Evolutionary conservation across 2,797 vertebrate species (phyloP).

Genomic region (Leptatherina wallacei): DNA sequence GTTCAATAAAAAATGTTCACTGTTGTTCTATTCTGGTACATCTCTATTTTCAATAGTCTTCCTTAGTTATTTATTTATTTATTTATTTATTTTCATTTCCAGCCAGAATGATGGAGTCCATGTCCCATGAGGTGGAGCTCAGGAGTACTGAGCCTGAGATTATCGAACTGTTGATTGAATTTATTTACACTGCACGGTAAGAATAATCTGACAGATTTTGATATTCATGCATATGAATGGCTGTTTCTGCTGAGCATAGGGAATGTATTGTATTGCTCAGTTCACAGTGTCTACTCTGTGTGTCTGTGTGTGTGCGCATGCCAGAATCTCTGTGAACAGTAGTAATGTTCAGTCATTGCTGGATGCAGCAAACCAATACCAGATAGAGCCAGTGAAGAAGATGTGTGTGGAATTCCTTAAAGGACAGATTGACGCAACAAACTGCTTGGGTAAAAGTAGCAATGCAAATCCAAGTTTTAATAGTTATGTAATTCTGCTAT

Average conservation of each 20-base stretch:
- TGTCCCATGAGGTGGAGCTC: constrained; percentile 95
- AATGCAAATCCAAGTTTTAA: background rate
- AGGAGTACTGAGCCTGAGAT: constrained; percentile 96
- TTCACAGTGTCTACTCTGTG: constrained; percentile 3
- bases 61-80: too few species aligned
- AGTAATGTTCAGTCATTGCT: constrained; percentile 96
- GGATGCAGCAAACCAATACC: constrained; percentile 98
- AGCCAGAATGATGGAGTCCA: constrained; percentile 98
- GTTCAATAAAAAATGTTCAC: background rate
- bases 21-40: background rate
- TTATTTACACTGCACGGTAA: constrained; percentile 96
- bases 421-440: constrained; percentile 97
- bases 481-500: background rate
- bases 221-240: background rate
- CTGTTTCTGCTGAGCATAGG: background rate
- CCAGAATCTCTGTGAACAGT: constrained; percentile 96
- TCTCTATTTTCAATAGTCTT: background rate
- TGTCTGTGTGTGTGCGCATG: too few species aligned
- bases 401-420: constrained; percentile 98
- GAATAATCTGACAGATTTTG: constrained; percentile 3
- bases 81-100: constrained; percentile 24
- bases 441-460: constrained; percentile 91
- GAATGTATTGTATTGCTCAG: background rate
- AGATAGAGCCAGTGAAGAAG: constrained; percentile 98
- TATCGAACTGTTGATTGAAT: constrained; percentile 95